phyloP scores from a whole-genome alignment of 2,888 invertebrate genomes.

The Perizoma flavofasciatum region DNA sequence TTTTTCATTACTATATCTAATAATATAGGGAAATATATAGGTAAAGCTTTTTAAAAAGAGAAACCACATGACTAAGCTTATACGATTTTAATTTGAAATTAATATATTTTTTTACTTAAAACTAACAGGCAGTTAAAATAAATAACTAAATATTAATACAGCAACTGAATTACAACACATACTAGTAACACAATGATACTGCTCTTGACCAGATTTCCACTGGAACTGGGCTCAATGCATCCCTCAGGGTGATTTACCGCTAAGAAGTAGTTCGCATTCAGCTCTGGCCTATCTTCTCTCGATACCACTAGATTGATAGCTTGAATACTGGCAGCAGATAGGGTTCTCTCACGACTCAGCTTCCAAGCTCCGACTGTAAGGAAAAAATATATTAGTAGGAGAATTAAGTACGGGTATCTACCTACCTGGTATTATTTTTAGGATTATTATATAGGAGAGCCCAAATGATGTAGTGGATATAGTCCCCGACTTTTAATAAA shows the following conservation, averaged over 20 bases:
- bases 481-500: too few relatives aligned
- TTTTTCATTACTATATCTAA: too few relatives aligned
- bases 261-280: constrained; percentile 62
- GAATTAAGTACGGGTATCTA: too few relatives aligned
- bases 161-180: constrained; percentile 53
- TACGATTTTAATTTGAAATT: too few relatives aligned
- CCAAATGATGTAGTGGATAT: too few relatives aligned
- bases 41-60: too few relatives aligned
- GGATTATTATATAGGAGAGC: too few relatives aligned
- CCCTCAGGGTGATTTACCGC: constrained; percentile 53
- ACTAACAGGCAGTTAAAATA: too few relatives aligned
- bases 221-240: constrained; percentile 66
- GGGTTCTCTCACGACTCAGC: constrained; percentile 59
- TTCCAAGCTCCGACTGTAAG: constrained; percentile 70
- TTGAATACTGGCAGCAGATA: constrained; percentile 40
- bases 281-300: constrained; percentile 46
- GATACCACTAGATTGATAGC: constrained; percentile 52
- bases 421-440: too few relatives aligned
- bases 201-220: constrained; percentile 54
- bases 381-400: background rate
- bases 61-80: too few relatives aligned
- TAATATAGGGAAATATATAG: too few relatives aligned
- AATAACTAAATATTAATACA: constrained; percentile 19
- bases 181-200: constrained; percentile 65
- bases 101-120: too few relatives aligned